A percentile compares a stretch with the other conserved stretches of the same genome.
Conservation (phyloP, 2,113 vertebrate genomes). For the Dryoscopus gambensis region DNA sequence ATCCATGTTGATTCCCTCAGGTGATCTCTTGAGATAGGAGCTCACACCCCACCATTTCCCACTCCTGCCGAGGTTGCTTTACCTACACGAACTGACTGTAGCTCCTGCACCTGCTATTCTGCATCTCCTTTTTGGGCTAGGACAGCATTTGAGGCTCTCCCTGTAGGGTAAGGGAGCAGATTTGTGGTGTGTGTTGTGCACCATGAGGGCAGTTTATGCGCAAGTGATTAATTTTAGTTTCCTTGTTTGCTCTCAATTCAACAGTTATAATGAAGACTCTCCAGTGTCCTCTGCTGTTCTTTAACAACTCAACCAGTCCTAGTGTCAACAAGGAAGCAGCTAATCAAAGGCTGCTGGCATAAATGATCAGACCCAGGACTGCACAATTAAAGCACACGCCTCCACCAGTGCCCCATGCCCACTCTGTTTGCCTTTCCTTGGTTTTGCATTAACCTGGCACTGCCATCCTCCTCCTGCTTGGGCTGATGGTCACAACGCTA, state of each 20-base stretch:
- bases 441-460: not conserved
- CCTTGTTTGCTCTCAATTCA: not conserved
- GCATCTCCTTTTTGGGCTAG: not conserved
- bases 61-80: not conserved
- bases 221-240: not conserved
- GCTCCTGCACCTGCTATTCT: not conserved
- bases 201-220: not conserved
- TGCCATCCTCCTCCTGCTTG: not conserved
- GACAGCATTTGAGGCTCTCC: not conserved
- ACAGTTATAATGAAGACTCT: not conserved
- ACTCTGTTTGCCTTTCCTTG: not conserved
- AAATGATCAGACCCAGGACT: not conserved
- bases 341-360: not conserved
- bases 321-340: slow-evolving; percentile 33
- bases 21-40: not conserved
- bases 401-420: not conserved
- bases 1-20: not conserved
- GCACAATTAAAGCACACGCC: not conserved
- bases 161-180: not conserved
- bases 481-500: not conserved
- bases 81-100: not conserved
- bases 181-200: not conserved
- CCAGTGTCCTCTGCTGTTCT: not conserved
- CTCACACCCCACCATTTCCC: not conserved
- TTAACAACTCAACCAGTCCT: not conserved